A percentile compares a stretch with the other conserved stretches of the same genome.
phyloP scores from a whole-genome alignment of 2,797 vertebrate species.

The Heliangelus exortis region DNA sequence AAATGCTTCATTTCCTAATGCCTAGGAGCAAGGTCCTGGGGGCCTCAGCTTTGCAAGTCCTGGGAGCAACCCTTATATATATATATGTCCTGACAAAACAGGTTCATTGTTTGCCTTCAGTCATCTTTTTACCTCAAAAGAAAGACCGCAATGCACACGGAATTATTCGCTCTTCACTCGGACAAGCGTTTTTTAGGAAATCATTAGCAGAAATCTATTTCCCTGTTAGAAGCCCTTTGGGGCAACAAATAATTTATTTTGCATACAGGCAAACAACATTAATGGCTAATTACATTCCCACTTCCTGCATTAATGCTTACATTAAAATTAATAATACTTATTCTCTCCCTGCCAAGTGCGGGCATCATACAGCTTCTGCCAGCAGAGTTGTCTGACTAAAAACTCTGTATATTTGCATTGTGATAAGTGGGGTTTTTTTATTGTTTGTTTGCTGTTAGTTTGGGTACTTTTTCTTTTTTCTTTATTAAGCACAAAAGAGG shows the following conservation, averaged over 20 bases:
- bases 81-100: background rate
- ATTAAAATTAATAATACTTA: conserved; percentile 50
- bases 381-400: background rate
- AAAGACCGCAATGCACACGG: background rate
- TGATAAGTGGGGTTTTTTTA: background rate
- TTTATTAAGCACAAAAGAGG: background rate
- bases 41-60: background rate
- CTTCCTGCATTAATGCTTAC: conserved; percentile 51
- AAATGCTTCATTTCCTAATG: background rate
- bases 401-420: background rate
- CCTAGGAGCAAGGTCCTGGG: background rate
- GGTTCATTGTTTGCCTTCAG: background rate
- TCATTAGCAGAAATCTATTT: conserved; percentile 45
- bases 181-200: conserved; percentile 11
- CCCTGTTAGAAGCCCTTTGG: conserved; percentile 52
- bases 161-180: background rate
- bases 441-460: background rate
- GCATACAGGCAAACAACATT: conserved; percentile 57
- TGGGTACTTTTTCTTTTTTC: background rate
- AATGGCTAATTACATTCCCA: conserved; percentile 56
- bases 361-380: conserved; percentile 1
- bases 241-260: conserved; percentile 65
- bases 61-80: background rate
- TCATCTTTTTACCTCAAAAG: background rate
- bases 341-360: conserved; percentile 1